Evolutionary conservation across 1,140 invertebrate species (phyloP), one percentile per base, ranked within the genome.

Genomic region (Anadara kagoshimensis): DNA sequence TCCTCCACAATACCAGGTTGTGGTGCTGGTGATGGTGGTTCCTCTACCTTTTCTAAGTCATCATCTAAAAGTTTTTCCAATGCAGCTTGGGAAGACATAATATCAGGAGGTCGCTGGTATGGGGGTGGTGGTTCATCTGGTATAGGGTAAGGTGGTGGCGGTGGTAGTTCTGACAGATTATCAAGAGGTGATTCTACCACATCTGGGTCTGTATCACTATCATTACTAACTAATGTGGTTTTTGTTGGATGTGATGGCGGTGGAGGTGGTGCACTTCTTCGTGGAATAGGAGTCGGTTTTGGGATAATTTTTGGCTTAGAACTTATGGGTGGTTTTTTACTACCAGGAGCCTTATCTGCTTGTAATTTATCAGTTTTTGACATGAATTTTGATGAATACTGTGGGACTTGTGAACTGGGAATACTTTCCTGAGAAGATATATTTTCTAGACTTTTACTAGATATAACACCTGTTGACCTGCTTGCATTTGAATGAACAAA

Each of bases 1-100:
- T 69, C 14, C 29, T 78, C 76, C 45, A 57, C 69, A 10, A 67
- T 41, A 14, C 72, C 73, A 22, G 73, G 76, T 16, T 72, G 64
- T 1, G 76, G 65, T 14, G 76, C 69, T 41, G 76, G 73, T 0
- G 75, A 70, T 36, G 75, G 75, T 0, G 75, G 72, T 43, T 72
- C 75, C 61, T 77, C 75, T 11, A 53, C 49, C 41, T 53, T 51
- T 20, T 64, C 45, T 36, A 36, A 36, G 29, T 36, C 29, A 36
- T 36, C 29, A 36, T 36, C 29, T 36, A 36, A 36, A 36, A 36
- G 29, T 36, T 36, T 36, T 36, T 36, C 29, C 29, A 36, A 36
- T 36, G 29, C 29, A 2, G 29, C 29, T 36, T 36, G 29, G 7
- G 29, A 36, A 36, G 29, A 36, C 7, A 7, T 36, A 7, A 36